A percentile compares a stretch with the other conserved stretches of the same genome.
Evolutionary conservation across 2,113 vertebrate species (phyloP).

Genomic region (Ptyas mucosa): DNA sequence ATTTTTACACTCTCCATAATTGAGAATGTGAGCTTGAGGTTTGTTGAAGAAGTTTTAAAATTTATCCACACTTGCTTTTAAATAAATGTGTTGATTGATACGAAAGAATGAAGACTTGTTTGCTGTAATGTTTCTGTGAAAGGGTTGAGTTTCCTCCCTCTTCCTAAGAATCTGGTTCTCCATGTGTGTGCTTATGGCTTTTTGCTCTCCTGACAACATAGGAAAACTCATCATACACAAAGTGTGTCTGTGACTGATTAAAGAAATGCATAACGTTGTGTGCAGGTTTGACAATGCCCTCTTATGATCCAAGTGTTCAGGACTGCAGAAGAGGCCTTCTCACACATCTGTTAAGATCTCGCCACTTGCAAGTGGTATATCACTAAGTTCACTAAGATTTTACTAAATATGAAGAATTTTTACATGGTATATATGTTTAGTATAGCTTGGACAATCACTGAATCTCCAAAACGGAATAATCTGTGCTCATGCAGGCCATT

Average conservation of each 20-base stretch:
- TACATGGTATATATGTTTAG: slow-evolving; percentile 67
- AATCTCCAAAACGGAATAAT: slow-evolving; percentile 66
- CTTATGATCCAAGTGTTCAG: slow-evolving; percentile 67
- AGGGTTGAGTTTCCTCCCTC: neutral
- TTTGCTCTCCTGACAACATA: slow-evolving; percentile 39
- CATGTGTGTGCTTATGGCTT: slow-evolving; percentile 53
- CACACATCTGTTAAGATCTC: slow-evolving; percentile 57
- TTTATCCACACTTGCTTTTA: slow-evolving; percentile 30
- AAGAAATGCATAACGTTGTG: slow-evolving; percentile 58
- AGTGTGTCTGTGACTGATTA: slow-evolving; percentile 40
- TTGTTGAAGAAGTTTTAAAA: slow-evolving; percentile 32
- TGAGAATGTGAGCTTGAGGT: slow-evolving; percentile 2
- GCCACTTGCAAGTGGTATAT: slow-evolving; percentile 57
- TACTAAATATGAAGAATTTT: slow-evolving; percentile 70
- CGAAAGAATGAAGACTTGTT: slow-evolving; percentile 8
- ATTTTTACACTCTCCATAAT: slow-evolving; percentile 55
- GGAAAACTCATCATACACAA: slow-evolving; percentile 42
- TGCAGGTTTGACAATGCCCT: slow-evolving; percentile 53
- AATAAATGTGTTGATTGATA: slow-evolving; percentile 17
- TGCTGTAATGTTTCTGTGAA: slow-evolving; percentile 10
- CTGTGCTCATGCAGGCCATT: slow-evolving; percentile 71
- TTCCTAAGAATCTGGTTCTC: slow-evolving; percentile 41
- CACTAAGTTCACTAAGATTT: slow-evolving; percentile 68
- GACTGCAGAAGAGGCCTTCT: slow-evolving; percentile 53
- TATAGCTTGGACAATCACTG: slow-evolving; percentile 68